Evolutionary conservation across 35 echinoderm and acorn worm species (phyloP), one percentile per base, ranked within the genome.

Genomic region (Eucidaris tribuloides): DNA sequence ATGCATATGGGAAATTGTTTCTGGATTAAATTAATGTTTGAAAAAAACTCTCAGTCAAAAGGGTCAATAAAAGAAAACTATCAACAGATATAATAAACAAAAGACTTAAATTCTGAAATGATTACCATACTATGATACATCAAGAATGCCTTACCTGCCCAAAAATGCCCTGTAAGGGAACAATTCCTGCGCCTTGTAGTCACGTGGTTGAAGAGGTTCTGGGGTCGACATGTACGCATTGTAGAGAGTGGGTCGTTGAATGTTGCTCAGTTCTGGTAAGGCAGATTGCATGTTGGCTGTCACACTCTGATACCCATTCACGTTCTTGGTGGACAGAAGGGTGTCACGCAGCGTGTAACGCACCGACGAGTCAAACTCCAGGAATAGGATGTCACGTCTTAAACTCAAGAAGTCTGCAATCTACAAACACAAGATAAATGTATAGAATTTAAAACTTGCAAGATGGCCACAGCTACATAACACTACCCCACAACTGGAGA

Each of bases 271-370:
- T 13, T 32, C 65, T 30, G 94, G 65, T 2, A 97, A 65, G 18
- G 85, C 90, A 2, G 52, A 62, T 42, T 68, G 81, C 78, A 97
- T 97, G 59, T 90, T 97, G 45, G 81, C 83, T 28, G 94, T 93
- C 4, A 92, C 84, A 23, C 62, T 92, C 2, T 59, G 65, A 60
- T 85, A 97, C 2, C 62, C 94, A 18, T 32, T 2, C 0, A 79
- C 76, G 64, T 97, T 97, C 46, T 55, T 82, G 15, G 90, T 97
- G 3, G 94, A 92, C 17, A 97, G 89, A 15, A 93, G 82, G 0
- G 94, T 97, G 45, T 93, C 86, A 23, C 94, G 61, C n/a, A 97
- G 65, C 34, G 94, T 89, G 82, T 97, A 91, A 35, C 94, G 82
- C 40, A 93, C 62, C 1, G 85, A 82, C 0, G 94, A 65, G 46